Evolutionary conservation across 1,140 invertebrate genomes (phyloP), one percentile per base, ranked within the genome.

Genomic region (Diorhabda elongata): DNA sequence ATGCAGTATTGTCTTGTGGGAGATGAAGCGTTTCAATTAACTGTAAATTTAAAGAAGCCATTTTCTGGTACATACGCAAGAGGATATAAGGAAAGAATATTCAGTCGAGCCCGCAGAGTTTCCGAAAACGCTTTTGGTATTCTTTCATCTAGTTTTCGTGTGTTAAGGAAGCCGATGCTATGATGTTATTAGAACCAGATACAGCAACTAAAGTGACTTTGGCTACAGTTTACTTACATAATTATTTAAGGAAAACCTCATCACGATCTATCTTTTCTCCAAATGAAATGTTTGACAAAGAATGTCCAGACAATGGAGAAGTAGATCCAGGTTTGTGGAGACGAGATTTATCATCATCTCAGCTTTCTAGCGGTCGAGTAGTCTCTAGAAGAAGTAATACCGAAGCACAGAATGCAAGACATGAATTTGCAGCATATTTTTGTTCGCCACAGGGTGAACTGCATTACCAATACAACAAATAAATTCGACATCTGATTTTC

Each of bases 101-200:
- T 73, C 61, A 81, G 74, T 44, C 63, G 78, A 72, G 78, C 77
- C 26, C 58, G 75, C 41, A 71, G 77, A 66, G 76, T 79, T 11
- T 73, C 83, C 11, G 82, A 85, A 76, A 83, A 83, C 77, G 61
- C 57, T 42, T 73, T 72, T 76, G 85, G 84, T 8, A 84, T 86
- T 61, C 66, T 86, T 44, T 70, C 79, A 7, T 74, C 78, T 42
- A 75, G 78, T 63, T 85, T 82, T 75, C 71, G 81, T 74, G 77
- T 84, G 57, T 82, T 84, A 11, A 68, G 75, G 71, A 75, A 67
- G 43, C 77, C 78, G 44, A 11, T 11, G 11, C 0, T 11, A 11
- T 11, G 11, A 79, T 82, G 7, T 43, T 72, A 59, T 61, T 82
- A 11, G 44, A 79, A 43, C 71, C 73, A 64, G 66, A 78, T 64